These are phyloP conservation scores for Actenoides lindsayi DNA, from an alignment of 2,113 vertebrate species.

Conservation along the genomic window DNA sequence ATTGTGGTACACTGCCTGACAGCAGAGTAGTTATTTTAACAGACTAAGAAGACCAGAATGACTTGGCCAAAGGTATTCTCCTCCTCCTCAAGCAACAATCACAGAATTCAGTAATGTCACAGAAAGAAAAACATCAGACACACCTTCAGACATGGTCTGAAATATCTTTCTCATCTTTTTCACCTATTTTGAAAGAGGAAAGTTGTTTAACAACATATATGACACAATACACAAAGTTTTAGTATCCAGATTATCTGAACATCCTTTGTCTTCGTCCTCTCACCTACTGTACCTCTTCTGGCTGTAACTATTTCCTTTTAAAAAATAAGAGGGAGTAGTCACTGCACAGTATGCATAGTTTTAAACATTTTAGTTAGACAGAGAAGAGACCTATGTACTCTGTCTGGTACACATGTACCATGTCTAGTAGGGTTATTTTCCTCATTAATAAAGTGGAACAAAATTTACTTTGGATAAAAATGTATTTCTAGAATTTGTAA, in stretches of 20 bases:
- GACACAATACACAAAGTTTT: background rate
- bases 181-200: background rate
- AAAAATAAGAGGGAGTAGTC: background rate
- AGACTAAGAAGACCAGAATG: background rate
- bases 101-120: background rate
- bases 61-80: background rate
- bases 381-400: background rate
- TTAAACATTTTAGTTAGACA: background rate
- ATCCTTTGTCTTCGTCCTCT: background rate
- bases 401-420: background rate
- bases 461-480: background rate
- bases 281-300: background rate
- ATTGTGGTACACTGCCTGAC: background rate
- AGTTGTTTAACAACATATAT: background rate
- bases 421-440: background rate
- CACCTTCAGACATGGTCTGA: background rate
- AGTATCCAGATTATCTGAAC: background rate
- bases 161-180: background rate
- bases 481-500: background rate
- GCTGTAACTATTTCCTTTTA: background rate
- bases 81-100: background rate
- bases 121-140: background rate
- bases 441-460: background rate
- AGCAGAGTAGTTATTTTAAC: background rate
- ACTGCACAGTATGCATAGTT: background rate